Evolutionary conservation across 2,888 invertebrate species (phyloP).

Genomic region (Eudemis profundana): DNA sequence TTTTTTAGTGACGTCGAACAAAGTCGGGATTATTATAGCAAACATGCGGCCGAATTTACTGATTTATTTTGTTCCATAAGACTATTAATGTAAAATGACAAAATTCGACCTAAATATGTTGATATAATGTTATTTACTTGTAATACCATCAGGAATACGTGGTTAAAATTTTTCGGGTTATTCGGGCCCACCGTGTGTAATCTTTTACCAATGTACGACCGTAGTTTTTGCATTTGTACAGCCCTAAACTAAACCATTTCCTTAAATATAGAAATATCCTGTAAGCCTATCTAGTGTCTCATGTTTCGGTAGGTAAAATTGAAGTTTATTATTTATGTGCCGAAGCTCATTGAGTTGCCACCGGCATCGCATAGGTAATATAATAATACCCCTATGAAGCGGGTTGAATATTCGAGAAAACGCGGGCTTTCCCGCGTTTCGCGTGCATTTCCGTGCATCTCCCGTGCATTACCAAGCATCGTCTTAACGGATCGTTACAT

Average conservation of each 20-base stretch:
- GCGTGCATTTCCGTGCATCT: slow-evolving; percentile 48
- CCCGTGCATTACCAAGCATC: no score
- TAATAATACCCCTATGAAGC: slow-evolving; percentile 44
- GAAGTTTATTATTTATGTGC: slow-evolving; percentile 6
- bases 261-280: not conserved
- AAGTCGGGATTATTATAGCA: no score
- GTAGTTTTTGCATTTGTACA: no score
- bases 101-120: not conserved
- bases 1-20: no score
- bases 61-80: no score
- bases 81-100: no score
- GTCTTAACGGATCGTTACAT: slow-evolving; percentile 4
- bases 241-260: not conserved
- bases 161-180: no score
- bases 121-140: no score
- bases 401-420: slow-evolving; percentile 15
- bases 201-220: no score
- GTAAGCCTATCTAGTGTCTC: not conserved
- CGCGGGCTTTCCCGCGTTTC: slow-evolving; percentile 23
- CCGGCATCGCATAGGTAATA: slow-evolving; percentile 1
- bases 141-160: no score
- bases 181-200: no score
- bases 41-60: no score
- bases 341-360: slow-evolving; percentile 25
- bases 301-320: slow-evolving; percentile 2